Percentiles rank a stretch among this genome's conserved stretches.
Conservation (phyloP, 2,113 vertebrate genomes). For the Chrysochloris asiatica region DNA sequence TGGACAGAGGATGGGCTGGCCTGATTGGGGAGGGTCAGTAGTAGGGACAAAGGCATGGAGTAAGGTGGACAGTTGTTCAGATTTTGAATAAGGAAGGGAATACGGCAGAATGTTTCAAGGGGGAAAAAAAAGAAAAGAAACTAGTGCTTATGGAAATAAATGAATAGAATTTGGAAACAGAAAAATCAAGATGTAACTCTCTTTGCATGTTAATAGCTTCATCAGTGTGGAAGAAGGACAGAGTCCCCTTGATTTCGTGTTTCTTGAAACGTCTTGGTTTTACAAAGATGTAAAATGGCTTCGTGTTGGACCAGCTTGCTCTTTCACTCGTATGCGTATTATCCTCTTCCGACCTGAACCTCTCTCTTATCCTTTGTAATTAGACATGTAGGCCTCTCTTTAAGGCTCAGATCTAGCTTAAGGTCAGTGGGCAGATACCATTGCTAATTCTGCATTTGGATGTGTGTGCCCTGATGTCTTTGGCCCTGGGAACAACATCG, state of each 20-base stretch:
- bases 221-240: background rate
- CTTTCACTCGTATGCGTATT: background rate
- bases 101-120: background rate
- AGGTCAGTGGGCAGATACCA: conserved; percentile 22
- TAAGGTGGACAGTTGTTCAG: background rate
- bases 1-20: background rate
- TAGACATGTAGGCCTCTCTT: conserved; percentile 27
- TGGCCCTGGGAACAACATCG: background rate
- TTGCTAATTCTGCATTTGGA: conserved; percentile 29
- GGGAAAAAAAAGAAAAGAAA: background rate
- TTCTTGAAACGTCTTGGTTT: conserved; percentile 56
- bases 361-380: conserved; percentile 23
- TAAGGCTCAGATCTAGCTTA: conserved; percentile 18
- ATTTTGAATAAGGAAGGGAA: background rate
- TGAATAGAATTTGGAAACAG: conserved; percentile 16
- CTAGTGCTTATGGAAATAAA: background rate
- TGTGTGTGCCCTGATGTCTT: background rate
- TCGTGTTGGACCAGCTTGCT: background rate
- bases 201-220: conserved; percentile 28
- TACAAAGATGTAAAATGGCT: conserved; percentile 43
- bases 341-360: conserved; percentile 2
- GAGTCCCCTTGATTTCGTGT: background rate
- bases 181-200: conserved; percentile 17
- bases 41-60: background rate
- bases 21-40: background rate